These are phyloP conservation scores for Carollia perspicillata DNA, from an alignment of 2,113 vertebrate genomes.

Conservation along the genomic window DNA sequence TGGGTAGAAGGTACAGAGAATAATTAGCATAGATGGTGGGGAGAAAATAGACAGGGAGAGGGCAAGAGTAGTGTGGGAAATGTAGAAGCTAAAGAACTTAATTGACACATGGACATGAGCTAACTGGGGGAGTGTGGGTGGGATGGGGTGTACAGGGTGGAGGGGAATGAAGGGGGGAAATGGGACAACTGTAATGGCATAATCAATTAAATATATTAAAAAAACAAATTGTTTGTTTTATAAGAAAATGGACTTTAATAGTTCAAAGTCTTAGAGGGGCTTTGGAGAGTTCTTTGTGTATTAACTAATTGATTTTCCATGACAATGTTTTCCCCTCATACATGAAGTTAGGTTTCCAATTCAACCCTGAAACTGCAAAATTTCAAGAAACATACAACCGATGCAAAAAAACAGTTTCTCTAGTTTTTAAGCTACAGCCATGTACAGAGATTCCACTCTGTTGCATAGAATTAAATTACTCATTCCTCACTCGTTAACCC, in stretches of 20 bases:
- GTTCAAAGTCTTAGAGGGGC: neutral
- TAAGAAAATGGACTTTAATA: neutral
- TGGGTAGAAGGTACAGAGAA: too few relatives aligned
- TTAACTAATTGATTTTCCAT: neutral
- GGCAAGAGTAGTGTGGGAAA: too few relatives aligned
- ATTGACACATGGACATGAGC: too few relatives aligned
- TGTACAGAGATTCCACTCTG: neutral
- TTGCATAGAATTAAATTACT: neutral
- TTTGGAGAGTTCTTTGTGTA: neutral
- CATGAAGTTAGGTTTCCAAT: neutral
- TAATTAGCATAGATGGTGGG: too few relatives aligned
- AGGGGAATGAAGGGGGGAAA: too few relatives aligned
- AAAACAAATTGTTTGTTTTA: neutral
- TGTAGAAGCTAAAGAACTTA: too few relatives aligned
- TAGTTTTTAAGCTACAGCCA: neutral
- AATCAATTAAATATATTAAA: too few relatives aligned
- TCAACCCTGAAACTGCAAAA: neutral
- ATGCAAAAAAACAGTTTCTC: neutral
- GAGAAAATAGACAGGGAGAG: too few relatives aligned
- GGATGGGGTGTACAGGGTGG: too few relatives aligned
- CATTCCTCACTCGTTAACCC: neutral
- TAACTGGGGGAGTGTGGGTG: too few relatives aligned
- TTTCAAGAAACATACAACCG: neutral
- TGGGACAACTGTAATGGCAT: too few relatives aligned
- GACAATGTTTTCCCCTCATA: neutral